Conservation (phyloP, 2,888 invertebrate genomes). For the Tricholauxania praeusta region DNA sequence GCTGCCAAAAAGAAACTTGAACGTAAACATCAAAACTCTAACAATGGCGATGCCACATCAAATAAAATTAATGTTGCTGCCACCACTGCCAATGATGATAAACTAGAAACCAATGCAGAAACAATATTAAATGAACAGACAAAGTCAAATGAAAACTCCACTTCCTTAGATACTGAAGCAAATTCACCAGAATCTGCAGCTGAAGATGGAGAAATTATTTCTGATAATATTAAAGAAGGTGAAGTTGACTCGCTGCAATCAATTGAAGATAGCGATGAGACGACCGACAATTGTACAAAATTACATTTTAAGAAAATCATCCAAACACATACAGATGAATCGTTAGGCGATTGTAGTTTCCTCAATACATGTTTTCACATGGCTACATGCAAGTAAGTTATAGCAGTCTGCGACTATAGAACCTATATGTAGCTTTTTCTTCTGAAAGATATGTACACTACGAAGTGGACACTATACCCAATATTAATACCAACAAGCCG, state of each 20-base stretch:
- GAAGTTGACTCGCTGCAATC: slow-evolving; percentile 52
- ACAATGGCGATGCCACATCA: slow-evolving; percentile 29
- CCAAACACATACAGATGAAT: slow-evolving; percentile 93
- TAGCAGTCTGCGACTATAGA: not conserved
- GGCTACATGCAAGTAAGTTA: slow-evolving; percentile 91
- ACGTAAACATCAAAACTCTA: slow-evolving; percentile 45
- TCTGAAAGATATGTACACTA: slow-evolving; percentile 90
- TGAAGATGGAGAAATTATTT: slow-evolving; percentile 60
- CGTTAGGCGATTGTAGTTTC: slow-evolving; percentile 96
- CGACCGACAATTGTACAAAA: slow-evolving; percentile 80
- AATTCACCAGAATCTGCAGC: slow-evolving; percentile 50
- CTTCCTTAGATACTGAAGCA: slow-evolving; percentile 27
- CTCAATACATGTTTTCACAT: slow-evolving; percentile 99
- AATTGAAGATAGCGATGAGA: slow-evolving; percentile 48
- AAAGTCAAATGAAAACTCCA: slow-evolving; percentile 8
- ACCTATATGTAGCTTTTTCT: slow-evolving; percentile 28
- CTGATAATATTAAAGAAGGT: slow-evolving; percentile 53
- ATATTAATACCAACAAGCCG: slow-evolving; percentile 64
- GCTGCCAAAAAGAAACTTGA: slow-evolving; percentile 62
- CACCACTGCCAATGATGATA: slow-evolving; percentile 9
- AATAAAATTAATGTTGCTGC: slow-evolving; percentile 21
- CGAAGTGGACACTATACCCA: slow-evolving; percentile 83
- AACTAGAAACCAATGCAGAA: not conserved
- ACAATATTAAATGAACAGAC: not conserved
- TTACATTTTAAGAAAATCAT: slow-evolving; percentile 98